phyloP scores from a whole-genome alignment of 2,797 vertebrate species.

The Scarus forsteni region DNA sequence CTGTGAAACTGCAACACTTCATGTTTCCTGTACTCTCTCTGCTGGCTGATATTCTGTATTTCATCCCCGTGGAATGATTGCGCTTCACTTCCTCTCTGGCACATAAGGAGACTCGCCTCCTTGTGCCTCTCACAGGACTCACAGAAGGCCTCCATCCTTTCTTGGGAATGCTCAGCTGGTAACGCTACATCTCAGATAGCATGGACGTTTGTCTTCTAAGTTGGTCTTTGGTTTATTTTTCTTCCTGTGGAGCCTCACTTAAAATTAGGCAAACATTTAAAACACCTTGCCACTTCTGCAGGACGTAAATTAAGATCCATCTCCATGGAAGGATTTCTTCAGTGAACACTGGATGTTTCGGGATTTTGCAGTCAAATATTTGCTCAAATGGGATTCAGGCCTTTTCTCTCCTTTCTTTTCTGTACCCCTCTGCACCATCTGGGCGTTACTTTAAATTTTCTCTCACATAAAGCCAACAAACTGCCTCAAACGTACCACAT shows the following conservation, averaged over 20 bases:
- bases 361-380: slow-evolving; percentile 2
- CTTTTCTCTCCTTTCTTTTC: background rate
- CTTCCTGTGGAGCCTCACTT: background rate
- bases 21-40: background rate
- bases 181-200: background rate
- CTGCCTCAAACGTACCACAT: too few relatives aligned
- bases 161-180: background rate
- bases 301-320: background rate
- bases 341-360: background rate
- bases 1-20: background rate
- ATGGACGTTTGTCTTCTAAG: background rate
- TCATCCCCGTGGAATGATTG: background rate
- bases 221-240: too few relatives aligned
- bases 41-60: background rate
- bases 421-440: background rate
- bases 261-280: background rate
- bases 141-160: background rate
- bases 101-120: too few relatives aligned
- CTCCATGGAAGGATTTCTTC: background rate
- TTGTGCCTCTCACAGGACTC: too few relatives aligned
- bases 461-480: too few relatives aligned
- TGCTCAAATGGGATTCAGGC: background rate
- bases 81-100: too few relatives aligned
- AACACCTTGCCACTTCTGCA: background rate
- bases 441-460: too few relatives aligned